Percentiles rank a stretch among this genome's conserved stretches.
Conservation (phyloP, 1,140 invertebrate genomes). For the Trialeurodes vaporariorum region DNA sequence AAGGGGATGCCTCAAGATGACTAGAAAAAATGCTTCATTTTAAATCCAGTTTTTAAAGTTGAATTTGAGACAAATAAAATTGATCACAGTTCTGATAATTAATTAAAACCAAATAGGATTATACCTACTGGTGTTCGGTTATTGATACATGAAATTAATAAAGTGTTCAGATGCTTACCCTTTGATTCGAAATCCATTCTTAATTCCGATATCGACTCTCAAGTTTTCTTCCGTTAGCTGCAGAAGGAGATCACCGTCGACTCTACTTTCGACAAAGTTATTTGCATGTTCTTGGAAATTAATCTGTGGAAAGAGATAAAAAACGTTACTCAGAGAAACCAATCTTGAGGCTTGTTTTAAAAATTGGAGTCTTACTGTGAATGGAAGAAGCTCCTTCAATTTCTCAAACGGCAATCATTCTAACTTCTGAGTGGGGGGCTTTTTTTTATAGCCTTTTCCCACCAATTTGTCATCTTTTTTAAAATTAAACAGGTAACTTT, state of each 20-base stretch:
- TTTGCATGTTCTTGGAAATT: constrained; percentile 75
- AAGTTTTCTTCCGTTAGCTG: constrained; percentile 89
- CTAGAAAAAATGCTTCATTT: not conserved
- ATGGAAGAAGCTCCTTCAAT: no score
- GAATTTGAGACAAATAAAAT: constrained; percentile 6
- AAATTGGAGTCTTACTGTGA: no score
- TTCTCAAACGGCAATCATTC: no score
- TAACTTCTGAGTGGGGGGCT: no score
- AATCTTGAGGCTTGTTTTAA: no score
- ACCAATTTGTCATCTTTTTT: no score
- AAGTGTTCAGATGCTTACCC: no score
- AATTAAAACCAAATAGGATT: not conserved
- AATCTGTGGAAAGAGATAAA: constrained; percentile 39
- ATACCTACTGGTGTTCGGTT: no score
- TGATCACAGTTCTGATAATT: not conserved
- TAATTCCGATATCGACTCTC: constrained; percentile 80
- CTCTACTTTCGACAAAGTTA: constrained; percentile 80
- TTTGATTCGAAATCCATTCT: constrained; percentile 84
- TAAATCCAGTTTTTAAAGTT: constrained; percentile 6
- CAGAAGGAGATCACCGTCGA: constrained; percentile 94
- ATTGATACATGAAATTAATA: no score
- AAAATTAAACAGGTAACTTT: no score
- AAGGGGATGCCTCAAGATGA: no score
- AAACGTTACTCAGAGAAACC: not conserved
- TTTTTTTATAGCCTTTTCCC: no score